A percentile compares a stretch with the other conserved stretches of the same genome.
Evolutionary conservation across 2,113 vertebrate genomes (phyloP).

Genomic region (Dasypus novemcinctus): DNA sequence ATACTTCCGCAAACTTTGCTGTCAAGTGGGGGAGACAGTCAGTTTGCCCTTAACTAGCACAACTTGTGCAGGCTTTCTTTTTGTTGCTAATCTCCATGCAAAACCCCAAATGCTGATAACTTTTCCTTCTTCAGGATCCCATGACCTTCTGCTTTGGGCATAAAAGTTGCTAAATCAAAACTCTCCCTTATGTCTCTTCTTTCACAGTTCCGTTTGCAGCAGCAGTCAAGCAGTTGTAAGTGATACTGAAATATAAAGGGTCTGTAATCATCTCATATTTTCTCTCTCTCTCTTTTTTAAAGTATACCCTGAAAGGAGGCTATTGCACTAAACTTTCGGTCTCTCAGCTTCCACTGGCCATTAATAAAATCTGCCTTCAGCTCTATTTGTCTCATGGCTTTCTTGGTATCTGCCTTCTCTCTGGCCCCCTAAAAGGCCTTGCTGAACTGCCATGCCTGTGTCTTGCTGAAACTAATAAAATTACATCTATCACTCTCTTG

Average conservation of each 20-base stretch:
- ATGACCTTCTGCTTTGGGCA: constrained; percentile 15
- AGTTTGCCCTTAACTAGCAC: neutral
- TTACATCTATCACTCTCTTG: neutral
- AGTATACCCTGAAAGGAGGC: neutral
- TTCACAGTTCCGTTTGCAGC: constrained; percentile 28
- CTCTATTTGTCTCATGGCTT: constrained; percentile 20
- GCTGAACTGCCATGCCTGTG: neutral
- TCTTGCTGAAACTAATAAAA: constrained; percentile 48
- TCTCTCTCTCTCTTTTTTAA: neutral
- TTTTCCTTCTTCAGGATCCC: constrained; percentile 32
- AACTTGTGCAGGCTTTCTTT: neutral
- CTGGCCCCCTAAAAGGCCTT: neutral
- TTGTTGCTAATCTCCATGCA: neutral
- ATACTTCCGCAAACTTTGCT: neutral
- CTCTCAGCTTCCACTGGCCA: neutral
- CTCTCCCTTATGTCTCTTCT: neutral
- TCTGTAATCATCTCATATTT: neutral
- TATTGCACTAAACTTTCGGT: neutral
- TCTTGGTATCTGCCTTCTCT: neutral
- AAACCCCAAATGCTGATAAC: neutral
- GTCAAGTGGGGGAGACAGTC: neutral
- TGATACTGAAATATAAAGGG: neutral
- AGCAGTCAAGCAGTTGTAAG: constrained; percentile 34
- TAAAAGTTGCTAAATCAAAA: constrained; percentile 25
- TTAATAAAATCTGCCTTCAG: constrained; percentile 44